These are phyloP conservation scores for Ichneumoninae sp. DNA, from an alignment of 2,888 invertebrate genomes.

Conservation along the genomic window DNA sequence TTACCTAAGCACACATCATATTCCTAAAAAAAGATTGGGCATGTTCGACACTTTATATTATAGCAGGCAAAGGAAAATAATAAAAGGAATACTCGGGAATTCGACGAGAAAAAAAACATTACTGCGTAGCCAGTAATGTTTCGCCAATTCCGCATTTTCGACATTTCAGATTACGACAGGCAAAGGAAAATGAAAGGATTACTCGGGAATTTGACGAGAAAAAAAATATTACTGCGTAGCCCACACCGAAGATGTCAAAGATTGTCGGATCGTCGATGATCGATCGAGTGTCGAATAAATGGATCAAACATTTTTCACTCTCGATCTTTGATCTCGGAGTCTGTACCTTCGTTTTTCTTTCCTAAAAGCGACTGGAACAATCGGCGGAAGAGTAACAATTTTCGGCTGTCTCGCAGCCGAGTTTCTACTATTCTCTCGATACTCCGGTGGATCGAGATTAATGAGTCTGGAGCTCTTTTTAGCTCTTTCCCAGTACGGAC, in stretches of 20 bases:
- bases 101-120: too few species aligned
- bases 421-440: slow-evolving; percentile 33
- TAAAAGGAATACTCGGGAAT: background rate
- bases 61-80: too few species aligned
- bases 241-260: background rate
- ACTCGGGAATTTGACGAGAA: background rate
- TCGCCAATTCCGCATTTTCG: background rate
- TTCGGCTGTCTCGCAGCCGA: slow-evolving; percentile 17
- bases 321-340: slow-evolving; percentile 12
- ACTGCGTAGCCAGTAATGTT: background rate
- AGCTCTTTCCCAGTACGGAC: slow-evolving; percentile 71
- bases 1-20: background rate
- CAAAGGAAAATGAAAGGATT: too few species aligned
- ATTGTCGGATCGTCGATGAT: background rate
- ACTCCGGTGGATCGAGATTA: slow-evolving; percentile 65
- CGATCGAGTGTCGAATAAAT: background rate
- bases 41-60: background rate
- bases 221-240: background rate
- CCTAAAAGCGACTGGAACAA: slow-evolving; percentile 56
- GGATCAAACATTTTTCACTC: background rate
- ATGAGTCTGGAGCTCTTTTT: slow-evolving; percentile 69
- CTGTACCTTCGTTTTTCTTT: slow-evolving; percentile 67
- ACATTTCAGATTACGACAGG: background rate
- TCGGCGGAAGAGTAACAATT: slow-evolving; percentile 73
- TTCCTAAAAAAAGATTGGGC: background rate